Percentiles rank a stretch among this genome's conserved stretches.
Conservation (phyloP, 2,797 vertebrate genomes). For the Zalophus californianus region DNA sequence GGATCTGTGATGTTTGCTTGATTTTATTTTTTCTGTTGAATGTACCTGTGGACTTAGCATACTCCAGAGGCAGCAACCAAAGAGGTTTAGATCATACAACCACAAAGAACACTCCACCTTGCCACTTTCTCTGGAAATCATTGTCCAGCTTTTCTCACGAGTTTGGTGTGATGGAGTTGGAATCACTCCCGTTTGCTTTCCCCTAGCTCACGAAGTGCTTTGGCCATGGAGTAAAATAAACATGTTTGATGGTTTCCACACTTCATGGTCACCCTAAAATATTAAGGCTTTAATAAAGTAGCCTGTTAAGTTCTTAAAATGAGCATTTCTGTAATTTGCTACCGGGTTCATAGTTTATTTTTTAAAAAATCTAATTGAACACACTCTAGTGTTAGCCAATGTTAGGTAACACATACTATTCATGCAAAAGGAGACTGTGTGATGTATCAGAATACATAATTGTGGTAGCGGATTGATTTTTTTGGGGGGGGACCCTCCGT, state of each 20-base stretch:
- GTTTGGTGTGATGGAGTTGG: not conserved
- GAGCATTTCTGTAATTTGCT: slow-evolving; percentile 32
- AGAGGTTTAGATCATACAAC: not conserved
- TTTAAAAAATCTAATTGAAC: not conserved
- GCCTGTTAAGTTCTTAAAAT: not conserved
- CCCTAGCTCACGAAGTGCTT: not conserved
- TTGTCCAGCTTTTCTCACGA: not conserved
- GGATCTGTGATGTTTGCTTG: not conserved
- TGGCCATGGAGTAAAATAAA: not conserved
- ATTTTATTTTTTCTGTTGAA: not conserved
- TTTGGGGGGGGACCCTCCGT: not conserved
- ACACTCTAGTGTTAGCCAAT: not conserved
- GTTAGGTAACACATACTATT: not conserved
- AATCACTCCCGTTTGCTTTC: not conserved
- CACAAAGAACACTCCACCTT: not conserved
- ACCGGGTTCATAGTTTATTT: not conserved
- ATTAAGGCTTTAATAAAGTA: not conserved
- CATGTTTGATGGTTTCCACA: not conserved
- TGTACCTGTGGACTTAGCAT: not conserved
- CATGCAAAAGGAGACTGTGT: not conserved
- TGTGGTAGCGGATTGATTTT: slow-evolving; percentile 25
- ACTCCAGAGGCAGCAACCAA: not conserved
- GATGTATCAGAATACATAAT: not conserved
- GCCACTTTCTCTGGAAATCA: not conserved
- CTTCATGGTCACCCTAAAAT: not conserved